A percentile compares a stretch with the other conserved stretches of the same genome.
Evolutionary conservation across 2,113 vertebrate genomes (phyloP).

Genomic region (Proterorhinus semilunaris): DNA sequence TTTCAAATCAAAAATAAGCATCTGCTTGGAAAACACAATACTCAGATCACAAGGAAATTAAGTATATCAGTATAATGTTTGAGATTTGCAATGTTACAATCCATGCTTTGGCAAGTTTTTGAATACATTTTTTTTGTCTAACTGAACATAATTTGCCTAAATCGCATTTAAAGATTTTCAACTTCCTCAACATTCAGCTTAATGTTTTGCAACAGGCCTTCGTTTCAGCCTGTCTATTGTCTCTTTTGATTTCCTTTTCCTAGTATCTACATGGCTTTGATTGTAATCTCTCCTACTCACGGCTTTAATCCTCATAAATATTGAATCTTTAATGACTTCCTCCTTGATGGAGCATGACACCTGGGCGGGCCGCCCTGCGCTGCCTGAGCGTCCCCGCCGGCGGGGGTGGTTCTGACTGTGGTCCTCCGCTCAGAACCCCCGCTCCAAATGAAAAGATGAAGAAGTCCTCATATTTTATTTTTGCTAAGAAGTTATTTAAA

Average conservation of each 20-base stretch:
- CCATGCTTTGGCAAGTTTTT: too few relatives aligned
- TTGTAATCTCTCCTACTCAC: constrained; percentile 54
- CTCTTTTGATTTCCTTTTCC: not conserved
- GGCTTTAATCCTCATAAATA: constrained; percentile 66
- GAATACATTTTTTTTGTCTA: too few relatives aligned
- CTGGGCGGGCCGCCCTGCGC: constrained; percentile 50
- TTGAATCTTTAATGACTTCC: constrained; percentile 69
- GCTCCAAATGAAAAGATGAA: constrained; percentile 22
- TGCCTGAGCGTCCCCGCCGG: constrained; percentile 27
- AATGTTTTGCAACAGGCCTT: too few relatives aligned
- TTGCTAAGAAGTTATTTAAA: constrained; percentile 17
- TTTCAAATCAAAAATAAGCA: too few relatives aligned
- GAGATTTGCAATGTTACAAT: too few relatives aligned
- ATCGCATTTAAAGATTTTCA: too few relatives aligned
- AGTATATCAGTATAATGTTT: too few relatives aligned
- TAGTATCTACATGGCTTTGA: constrained; percentile 20
- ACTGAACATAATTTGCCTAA: too few relatives aligned
- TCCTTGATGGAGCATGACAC: constrained; percentile 67
- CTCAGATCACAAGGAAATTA: too few relatives aligned
- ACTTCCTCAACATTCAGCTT: too few relatives aligned
- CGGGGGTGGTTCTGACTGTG: constrained; percentile 43
- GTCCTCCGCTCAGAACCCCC: constrained; percentile 48
- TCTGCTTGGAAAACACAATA: too few relatives aligned
- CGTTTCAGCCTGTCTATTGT: not conserved
- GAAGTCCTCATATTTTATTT: constrained; percentile 26